Evolutionary conservation across 2,113 vertebrate genomes (phyloP), one percentile per base, ranked within the genome.

Genomic region (Chionomys nivalis): DNA sequence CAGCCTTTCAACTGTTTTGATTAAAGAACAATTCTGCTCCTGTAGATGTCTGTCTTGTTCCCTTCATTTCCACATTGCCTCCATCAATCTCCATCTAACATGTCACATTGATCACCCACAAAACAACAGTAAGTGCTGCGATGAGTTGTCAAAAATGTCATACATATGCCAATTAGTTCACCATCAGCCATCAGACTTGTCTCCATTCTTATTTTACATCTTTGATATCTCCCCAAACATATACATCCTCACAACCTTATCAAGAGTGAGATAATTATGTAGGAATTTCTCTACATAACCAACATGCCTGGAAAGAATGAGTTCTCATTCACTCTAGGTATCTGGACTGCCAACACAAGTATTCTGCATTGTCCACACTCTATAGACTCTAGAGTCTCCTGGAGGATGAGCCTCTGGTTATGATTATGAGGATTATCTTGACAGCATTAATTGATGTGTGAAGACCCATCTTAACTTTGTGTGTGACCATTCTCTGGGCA

Each of bases 101-200:
- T 13, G 49, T 33, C 91, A 7, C 11, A 83, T 61, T 89, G 76
- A 70, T 75, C 75, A 19, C n/a, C 19, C 76, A 79, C 16, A 87
- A 87, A 95, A 58, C 39, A 52, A 17, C 39, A 91, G 0, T 55
- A 78, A 78, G 72, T 89, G 92, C 73, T 97, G 31, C 58, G 31
- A 2, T n/a, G 70, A 81, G 5, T 81, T 89, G 26, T 94, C 14
- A 90, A 88, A 97, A 70, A 58, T 91, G 47, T 58, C 83, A 58
- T 86, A 8, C 75, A 58, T 86, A 10, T 76, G 49, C 11, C 73
- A 91, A 19, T 94, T 94, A 94, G 72, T 75, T 96, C 10, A 7
- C 7, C 44, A 12, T 87, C 66, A 92, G 17, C 63, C 44, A 89
- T 68, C 31, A 63, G 44, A 3, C 31, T 87, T 66, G 83, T 70